Evolutionary conservation across 2,888 invertebrate genomes (phyloP), one percentile per base, ranked within the genome.

Genomic region (Cephonodes hylas): DNA sequence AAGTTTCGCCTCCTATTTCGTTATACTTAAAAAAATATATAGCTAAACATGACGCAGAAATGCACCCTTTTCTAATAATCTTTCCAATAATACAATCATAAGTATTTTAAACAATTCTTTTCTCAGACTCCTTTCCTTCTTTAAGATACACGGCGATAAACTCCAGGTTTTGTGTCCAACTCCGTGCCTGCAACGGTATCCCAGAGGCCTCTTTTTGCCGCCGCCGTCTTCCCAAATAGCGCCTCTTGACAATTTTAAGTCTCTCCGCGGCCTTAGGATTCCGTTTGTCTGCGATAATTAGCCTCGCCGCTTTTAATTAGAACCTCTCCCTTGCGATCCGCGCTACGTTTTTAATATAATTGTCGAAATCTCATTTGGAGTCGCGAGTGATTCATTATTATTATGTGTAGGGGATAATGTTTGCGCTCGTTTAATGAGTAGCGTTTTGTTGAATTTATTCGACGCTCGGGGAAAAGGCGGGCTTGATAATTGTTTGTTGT

Each of bases 171-270:
- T 6, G 31, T 13, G 13, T 18, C 23, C 25, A 18, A 57, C n/a
- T 61, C 25, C 61, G 58, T n/a, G 45, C 25, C 61, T 58, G 34
- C n/a, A 10, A 3, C 13, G n/a, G 15, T 25, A 46, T 46, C 22
- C 46, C 61, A 46, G 23, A 22, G 46, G 34, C 58, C 25, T 45
- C 38, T 61, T 61, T 61, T 58, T 46, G 61, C 25, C 34, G 15
- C 31, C 31, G 57, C 20, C 46, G 31, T 61, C 56, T 61, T 46
- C 45, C 31, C 34, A 25, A 61, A 58, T 61, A 58, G 38, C 60
- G 66, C 64, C 62, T 63, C 65, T 66, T 67, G 66, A 68, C 65
- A 68, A 67, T 69, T 67, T 65, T 64, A 68, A 71, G 63, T 68
- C 60, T 44, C 31, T 20, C 13, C 13, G 10, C 38, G 38, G 34